Percentiles rank a stretch among this genome's conserved stretches.
These are phyloP conservation scores for Neodiprion lecontei DNA, from an alignment of 1,140 invertebrate species.

Conservation along the genomic window DNA sequence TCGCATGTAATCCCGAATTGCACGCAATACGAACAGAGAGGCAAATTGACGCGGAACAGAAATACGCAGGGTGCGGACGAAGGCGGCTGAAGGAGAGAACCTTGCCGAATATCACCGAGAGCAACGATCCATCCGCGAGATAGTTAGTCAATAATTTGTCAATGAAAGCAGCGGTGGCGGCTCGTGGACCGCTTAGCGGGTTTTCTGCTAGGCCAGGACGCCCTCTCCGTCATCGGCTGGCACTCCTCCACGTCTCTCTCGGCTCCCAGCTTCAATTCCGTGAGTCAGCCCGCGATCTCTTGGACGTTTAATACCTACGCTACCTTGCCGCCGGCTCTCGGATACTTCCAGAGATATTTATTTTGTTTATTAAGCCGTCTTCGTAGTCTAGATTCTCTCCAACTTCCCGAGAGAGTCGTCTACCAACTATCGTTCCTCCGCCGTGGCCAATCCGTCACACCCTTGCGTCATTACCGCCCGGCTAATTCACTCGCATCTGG, in stretches of 20 bases:
- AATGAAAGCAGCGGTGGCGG: neutral
- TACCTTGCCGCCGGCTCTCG: neutral
- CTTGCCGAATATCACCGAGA: too few relatives aligned
- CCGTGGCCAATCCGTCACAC: too few relatives aligned
- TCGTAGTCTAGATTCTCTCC: neutral
- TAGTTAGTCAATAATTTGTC: slow-evolving; percentile 6
- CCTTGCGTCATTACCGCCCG: too few relatives aligned
- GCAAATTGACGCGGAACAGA: too few relatives aligned
- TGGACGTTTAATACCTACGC: neutral
- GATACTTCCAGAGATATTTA: neutral
- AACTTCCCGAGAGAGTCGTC: too few relatives aligned
- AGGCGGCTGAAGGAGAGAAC: too few relatives aligned
- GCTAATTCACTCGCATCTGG: too few relatives aligned
- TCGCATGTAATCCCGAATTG: too few relatives aligned
- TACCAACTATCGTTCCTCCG: too few relatives aligned
- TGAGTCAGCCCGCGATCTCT: too few relatives aligned
- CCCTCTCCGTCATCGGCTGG: slow-evolving; percentile 6
- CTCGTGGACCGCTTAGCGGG: neutral
- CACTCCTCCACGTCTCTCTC: slow-evolving; percentile 6
- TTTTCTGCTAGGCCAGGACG: neutral
- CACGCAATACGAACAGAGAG: too few relatives aligned
- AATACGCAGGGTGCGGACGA: too few relatives aligned
- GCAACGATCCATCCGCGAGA: neutral
- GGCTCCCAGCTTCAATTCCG: neutral
- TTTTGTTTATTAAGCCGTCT: neutral